A percentile compares a stretch with the other conserved stretches of the same genome.
phyloP scores from a whole-genome alignment of 2,888 invertebrate genomes.

The Eristalis pertinax region DNA sequence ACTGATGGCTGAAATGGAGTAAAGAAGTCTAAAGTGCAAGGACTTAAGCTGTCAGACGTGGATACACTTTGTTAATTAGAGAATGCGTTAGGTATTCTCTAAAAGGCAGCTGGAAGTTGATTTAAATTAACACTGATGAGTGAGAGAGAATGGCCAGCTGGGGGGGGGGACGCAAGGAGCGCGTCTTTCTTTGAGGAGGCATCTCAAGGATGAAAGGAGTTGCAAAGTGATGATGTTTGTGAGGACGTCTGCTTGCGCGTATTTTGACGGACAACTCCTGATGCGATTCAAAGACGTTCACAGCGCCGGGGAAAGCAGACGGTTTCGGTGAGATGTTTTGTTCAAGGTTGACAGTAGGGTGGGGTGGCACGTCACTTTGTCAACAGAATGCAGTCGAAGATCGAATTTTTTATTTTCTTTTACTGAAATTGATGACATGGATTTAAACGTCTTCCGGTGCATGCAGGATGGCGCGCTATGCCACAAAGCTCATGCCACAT shows the following conservation, averaged over 20 bases:
- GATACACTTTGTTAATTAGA: constrained; percentile 52
- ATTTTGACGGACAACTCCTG: neutral
- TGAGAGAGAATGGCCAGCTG: neutral
- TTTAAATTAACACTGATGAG: neutral
- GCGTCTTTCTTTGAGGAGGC: neutral
- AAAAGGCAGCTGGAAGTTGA: constrained; percentile 7
- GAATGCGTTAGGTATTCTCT: constrained; percentile 26
- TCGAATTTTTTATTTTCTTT: no score
- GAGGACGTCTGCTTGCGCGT: neutral
- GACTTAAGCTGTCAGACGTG: constrained; percentile 27
- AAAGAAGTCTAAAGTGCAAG: neutral
- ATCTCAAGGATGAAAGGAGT: neutral
- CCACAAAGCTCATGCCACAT: no score
- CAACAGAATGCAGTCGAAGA: no score
- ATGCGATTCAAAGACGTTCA: neutral
- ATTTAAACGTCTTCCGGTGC: no score
- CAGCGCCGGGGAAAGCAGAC: neutral
- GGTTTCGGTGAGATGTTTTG: neutral
- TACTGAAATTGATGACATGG: no score
- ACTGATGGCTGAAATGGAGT: constrained; percentile 11
- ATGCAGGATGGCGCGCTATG: no score
- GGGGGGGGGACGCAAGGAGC: neutral
- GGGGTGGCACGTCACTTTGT: no score
- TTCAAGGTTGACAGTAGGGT: neutral
- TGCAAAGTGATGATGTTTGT: neutral